These are phyloP conservation scores for Meriones unguiculatus DNA, from an alignment of 2,113 vertebrate species.

Conservation along the genomic window DNA sequence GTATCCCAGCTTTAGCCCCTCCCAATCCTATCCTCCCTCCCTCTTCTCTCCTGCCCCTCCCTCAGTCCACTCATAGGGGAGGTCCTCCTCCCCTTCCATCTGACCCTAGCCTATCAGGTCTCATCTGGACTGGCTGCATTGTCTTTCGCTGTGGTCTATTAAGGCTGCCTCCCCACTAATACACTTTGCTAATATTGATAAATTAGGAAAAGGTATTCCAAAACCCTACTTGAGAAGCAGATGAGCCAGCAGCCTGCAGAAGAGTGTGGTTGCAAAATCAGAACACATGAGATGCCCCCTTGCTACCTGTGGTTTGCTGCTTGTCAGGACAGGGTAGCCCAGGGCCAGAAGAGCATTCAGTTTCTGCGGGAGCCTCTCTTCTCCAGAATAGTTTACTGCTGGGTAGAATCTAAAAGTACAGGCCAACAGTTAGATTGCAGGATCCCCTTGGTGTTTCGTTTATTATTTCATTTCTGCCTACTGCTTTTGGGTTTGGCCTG, in stretches of 20 bases:
- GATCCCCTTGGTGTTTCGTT: neutral
- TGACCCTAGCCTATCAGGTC: too few species aligned
- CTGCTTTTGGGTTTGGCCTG: neutral
- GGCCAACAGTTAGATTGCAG: neutral
- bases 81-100: too few species aligned
- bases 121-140: too few species aligned
- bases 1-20: too few species aligned
- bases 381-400: neutral
- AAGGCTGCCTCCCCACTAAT: too few species aligned
- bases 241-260: neutral
- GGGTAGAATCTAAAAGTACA: neutral
- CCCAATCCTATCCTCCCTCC: too few species aligned
- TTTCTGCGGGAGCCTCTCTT: neutral
- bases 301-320: neutral
- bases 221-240: neutral
- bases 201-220: neutral
- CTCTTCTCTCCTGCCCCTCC: too few species aligned
- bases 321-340: neutral
- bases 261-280: neutral
- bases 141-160: too few species aligned
- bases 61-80: too few species aligned
- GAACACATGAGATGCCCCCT: neutral
- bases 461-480: neutral
- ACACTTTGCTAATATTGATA: neutral
- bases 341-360: neutral